Percentiles rank a stretch among this genome's conserved stretches.
Conservation (phyloP, 2,888 invertebrate genomes). For the Tetanocera ferruginea region DNA sequence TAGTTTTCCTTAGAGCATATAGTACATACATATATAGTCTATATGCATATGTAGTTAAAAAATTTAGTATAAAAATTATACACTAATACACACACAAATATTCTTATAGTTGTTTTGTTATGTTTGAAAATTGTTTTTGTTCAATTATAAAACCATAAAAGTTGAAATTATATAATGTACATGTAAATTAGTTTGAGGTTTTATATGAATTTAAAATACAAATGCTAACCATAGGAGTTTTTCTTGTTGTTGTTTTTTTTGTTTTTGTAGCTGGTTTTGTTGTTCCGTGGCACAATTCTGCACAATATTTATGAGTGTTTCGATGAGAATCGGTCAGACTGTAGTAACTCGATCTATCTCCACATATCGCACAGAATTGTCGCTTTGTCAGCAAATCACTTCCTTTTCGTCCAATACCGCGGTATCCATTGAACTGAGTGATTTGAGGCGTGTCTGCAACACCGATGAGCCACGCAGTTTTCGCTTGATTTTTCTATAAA, state of each 20-base stretch:
- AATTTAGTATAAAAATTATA: constrained; percentile 25
- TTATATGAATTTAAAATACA: constrained; percentile 46
- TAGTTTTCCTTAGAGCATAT: not conserved
- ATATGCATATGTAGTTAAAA: constrained; percentile 17
- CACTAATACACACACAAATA: constrained; percentile 23
- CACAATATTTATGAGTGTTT: constrained; percentile 53
- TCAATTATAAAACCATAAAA: not conserved
- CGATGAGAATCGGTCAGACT: constrained; percentile 76
- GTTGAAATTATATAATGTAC: not conserved
- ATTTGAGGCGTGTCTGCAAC: constrained; percentile 83
- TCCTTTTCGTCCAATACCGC: constrained; percentile 89
- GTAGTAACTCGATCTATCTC: constrained; percentile 92
- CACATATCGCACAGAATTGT: constrained; percentile 94
- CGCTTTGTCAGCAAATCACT: constrained; percentile 96
- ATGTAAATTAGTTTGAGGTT: constrained; percentile 37
- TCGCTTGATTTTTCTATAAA: constrained; percentile 71
- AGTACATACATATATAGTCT: not conserved
- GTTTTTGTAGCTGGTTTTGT: constrained; percentile 39
- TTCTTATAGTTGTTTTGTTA: not conserved
- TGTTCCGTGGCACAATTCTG: constrained; percentile 70
- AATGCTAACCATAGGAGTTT: constrained; percentile 42
- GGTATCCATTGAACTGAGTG: constrained; percentile 81
- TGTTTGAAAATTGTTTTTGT: not conserved
- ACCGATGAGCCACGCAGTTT: constrained; percentile 81
- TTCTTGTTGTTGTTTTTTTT: constrained; percentile 45